These are phyloP conservation scores for Drosophila oshimai DNA, from an alignment of 1,140 invertebrate species.

Conservation along the genomic window DNA sequence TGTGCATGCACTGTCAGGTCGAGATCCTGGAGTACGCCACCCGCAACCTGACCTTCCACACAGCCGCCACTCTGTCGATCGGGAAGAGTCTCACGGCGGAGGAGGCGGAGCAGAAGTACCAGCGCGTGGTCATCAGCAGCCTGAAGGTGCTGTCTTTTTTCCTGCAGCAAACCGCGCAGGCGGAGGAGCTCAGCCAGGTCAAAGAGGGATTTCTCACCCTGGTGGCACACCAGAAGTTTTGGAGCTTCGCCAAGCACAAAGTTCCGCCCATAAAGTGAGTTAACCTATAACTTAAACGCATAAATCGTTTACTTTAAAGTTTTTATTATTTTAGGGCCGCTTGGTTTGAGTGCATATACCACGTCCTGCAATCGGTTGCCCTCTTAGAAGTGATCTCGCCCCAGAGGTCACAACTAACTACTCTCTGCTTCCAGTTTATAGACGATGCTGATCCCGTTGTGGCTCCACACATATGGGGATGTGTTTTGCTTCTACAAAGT, in stretches of 20 bases:
- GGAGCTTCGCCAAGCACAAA: slow-evolving; percentile 87
- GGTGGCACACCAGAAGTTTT: slow-evolving; percentile 86
- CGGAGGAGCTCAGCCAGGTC: slow-evolving; percentile 84
- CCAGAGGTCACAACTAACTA: slow-evolving; percentile 85
- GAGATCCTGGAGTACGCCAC: slow-evolving; percentile 89
- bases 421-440: slow-evolving; percentile 86
- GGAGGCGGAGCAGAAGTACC: slow-evolving; percentile 89
- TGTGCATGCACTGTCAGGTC: slow-evolving; percentile 89
- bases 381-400: slow-evolving; percentile 82
- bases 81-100: slow-evolving; percentile 84
- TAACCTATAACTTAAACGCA: neutral
- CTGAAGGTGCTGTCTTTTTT: slow-evolving; percentile 87
- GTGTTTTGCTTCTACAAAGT: slow-evolving; percentile 66
- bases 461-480: slow-evolving; percentile 87
- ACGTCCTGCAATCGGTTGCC: slow-evolving; percentile 85
- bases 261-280: slow-evolving; percentile 83
- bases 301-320: too few relatives aligned
- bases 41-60: slow-evolving; percentile 88
- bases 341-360: slow-evolving; percentile 87
- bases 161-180: slow-evolving; percentile 83
- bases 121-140: slow-evolving; percentile 87
- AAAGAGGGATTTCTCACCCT: slow-evolving; percentile 42
- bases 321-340: slow-evolving; percentile 80
- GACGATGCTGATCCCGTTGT: slow-evolving; percentile 89
- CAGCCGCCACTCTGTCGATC: slow-evolving; percentile 83